Evolutionary conservation across 2,888 invertebrate species (phyloP), one percentile per base, ranked within the genome.

Genomic region (Polyploca ridens): DNA sequence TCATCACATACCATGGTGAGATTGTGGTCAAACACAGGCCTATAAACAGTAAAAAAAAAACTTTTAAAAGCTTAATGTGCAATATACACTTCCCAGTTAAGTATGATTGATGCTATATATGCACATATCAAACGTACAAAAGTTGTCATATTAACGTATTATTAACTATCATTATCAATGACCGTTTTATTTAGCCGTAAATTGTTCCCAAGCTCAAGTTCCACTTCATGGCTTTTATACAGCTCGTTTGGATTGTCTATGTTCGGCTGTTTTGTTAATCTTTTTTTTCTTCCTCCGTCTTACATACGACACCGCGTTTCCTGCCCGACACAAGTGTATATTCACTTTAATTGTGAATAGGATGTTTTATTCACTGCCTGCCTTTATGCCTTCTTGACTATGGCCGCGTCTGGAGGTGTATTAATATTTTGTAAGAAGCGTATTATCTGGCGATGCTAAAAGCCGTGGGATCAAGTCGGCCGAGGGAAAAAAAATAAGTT

Each of bases 311-410:
- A 94, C 92, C 93, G 87, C 87, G 85, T 81, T 93, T 94, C 94
- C 94, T 93, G 94, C 84, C 85, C 75, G 54, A 44, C 82, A 84
- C 91, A 91, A 92, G 91, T 91, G 91, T 87, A 85, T 82, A 84
- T 87, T 88, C 83, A 80, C 76, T 83, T 87, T 85, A 83, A 87
- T 83, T 81, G 73, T 78, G 78, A 69, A 84, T 72, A 74, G 79
- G 78, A 79, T 85, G 84, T 82, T 79, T 84, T 79, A 82, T 82
- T 90, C 84, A 89, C 85, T 83, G 74, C 82, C 82, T 86, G 90
- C 90, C 89, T 92, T 93, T 90, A 90, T 93, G 93, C 94, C 93
- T 94, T 93, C 84, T 92, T 85, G 93, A 93, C 92, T 93, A 84
- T 71, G 78, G 71, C 77, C 84, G 77, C 86, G 85, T 88, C 89